Base-by-base conservation (phyloP, 2,797 vertebrate genomes). In the Syngnathus rostellatus region DNA sequence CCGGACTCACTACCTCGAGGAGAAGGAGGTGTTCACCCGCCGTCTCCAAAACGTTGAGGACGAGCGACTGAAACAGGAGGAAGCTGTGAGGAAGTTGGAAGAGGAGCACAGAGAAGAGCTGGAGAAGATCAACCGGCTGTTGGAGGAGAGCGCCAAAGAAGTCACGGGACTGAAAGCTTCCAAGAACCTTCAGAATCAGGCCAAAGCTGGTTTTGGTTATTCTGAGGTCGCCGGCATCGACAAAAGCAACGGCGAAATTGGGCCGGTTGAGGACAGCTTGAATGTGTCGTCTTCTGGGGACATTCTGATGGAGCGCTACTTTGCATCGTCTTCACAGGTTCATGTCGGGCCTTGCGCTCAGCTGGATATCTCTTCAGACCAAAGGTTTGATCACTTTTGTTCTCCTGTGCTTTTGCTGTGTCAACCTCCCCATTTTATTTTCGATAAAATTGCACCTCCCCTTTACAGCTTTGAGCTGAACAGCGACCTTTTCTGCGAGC, bases 251-350 rank as follows among this genome's bases (percentile, higher is more conserved):
- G 38, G 70, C 50, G 85, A 84, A 60, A 72, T 45, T 63, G 75
- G 67, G 65, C 64, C 68, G 53, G 70, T 70, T 55, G 68, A 70
- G 37, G 74, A 75, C 57, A 63, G 68, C 64, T 59, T 82, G 65
- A 78, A 85, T 57, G 43, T 71, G 23, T 81, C 80, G 0, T 11
- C 65, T 50, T 45, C 74, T 45, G 77, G 70, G 4, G 77, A 87
- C 61, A 76, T 83, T 8, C 51, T 92, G 7, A 84, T 94, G 90
- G 90, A 90, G 43, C 90, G 91, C 45, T 94, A 93, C 67, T 46
- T 38, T 14, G 74, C 72, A 69, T 48, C 45, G 0, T 85, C 82
- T n/a, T 90, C 86, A 0, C 71, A 41, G n/a, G 31, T 37, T 2
- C 88, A 85, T 67, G 78, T 84, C 0, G 90, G 88, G 31, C 75